Evolutionary conservation across 2,797 vertebrate genomes (phyloP).

Genomic region (Propithecus deckenii): DNA sequence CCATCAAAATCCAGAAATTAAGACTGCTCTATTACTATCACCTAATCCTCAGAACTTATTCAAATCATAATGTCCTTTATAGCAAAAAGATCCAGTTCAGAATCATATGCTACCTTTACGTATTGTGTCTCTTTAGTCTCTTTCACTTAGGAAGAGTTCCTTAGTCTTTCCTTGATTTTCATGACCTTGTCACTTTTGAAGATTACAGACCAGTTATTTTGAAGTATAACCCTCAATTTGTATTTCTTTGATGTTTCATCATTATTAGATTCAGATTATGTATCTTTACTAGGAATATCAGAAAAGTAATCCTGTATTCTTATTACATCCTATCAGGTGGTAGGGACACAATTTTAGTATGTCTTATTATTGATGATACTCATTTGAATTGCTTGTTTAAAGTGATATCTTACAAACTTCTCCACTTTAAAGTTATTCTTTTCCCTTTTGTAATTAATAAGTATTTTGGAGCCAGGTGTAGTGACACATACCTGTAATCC

Average conservation of each 20-base stretch:
- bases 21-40: neutral
- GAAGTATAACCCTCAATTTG: neutral
- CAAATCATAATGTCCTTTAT: neutral
- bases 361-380: neutral
- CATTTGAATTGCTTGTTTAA: conserved; percentile 1
- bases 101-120: neutral
- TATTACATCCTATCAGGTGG: neutral
- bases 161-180: neutral
- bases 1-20: neutral
- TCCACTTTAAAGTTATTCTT: neutral
- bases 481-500: neutral
- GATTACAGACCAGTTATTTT: neutral
- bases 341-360: neutral
- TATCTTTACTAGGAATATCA: neutral
- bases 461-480: neutral
- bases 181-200: neutral
- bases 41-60: neutral
- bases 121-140: neutral
- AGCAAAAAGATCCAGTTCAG: neutral
- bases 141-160: neutral
- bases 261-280: neutral
- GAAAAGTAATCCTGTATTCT: neutral
- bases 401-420: neutral
- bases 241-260: neutral
- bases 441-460: neutral